phyloP scores from a whole-genome alignment of 1,140 invertebrate genomes.

The Calephelis virginiensis region DNA sequence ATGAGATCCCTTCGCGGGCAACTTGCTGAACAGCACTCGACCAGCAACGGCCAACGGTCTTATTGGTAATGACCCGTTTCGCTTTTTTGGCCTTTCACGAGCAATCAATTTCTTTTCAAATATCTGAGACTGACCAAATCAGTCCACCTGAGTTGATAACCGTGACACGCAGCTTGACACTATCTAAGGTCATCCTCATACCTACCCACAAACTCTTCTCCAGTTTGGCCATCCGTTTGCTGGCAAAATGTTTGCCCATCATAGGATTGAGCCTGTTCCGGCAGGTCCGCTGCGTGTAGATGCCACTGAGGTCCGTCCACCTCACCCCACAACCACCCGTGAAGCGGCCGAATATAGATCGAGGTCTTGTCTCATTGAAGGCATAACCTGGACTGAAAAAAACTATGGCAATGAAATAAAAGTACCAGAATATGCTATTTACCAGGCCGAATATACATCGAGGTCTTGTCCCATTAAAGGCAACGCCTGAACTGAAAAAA shows the following conservation, averaged over 20 bases:
- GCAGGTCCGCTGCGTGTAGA: conserved; percentile 59
- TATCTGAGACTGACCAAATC: no score
- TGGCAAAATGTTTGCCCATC: conserved; percentile 48
- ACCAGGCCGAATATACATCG: background rate
- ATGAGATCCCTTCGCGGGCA: no score
- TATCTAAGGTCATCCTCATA: background rate
- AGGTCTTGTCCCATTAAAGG: no score
- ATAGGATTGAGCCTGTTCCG: conserved; percentile 37
- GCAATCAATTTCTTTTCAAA: no score
- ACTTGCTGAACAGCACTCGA: no score
- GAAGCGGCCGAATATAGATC: conserved; percentile 45
- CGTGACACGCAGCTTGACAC: background rate
- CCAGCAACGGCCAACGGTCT: no score
- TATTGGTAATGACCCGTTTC: no score
- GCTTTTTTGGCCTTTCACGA: no score
- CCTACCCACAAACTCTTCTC: conserved; percentile 47
- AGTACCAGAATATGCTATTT: background rate
- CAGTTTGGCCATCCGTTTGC: conserved; percentile 59
- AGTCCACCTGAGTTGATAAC: background rate
- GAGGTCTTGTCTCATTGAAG: conserved; percentile 27
- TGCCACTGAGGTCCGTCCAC: conserved; percentile 50
- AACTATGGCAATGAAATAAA: background rate
- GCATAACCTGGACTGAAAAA: conserved; percentile 28
- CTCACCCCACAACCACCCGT: conserved; percentile 57
- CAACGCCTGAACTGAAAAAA: no score